Conservation (phyloP, 2,113 vertebrate species). For the Platysternon megacephalum region DNA sequence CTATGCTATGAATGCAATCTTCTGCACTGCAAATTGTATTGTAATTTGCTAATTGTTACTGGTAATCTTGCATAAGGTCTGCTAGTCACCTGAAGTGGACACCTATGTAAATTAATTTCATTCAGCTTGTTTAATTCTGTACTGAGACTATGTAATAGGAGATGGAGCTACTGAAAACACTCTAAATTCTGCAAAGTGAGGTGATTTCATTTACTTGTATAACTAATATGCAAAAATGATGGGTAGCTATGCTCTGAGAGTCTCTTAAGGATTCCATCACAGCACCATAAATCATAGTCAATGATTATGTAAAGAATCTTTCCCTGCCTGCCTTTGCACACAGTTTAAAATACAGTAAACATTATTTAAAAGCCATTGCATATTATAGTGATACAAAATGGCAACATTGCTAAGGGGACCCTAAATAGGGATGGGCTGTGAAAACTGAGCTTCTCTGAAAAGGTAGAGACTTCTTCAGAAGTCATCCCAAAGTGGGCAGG, state of each 20-base stretch:
- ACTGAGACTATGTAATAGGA: not conserved
- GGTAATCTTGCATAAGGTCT: conserved; percentile 11
- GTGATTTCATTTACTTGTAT: not conserved
- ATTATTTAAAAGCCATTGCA: not conserved
- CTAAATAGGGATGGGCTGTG: not conserved
- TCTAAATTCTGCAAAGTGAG: not conserved
- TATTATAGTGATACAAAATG: not conserved
- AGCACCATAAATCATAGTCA: not conserved
- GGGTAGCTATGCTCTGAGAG: not conserved
- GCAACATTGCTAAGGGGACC: not conserved
- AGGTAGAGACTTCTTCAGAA: accelerated
- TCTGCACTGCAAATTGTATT: conserved; percentile 2
- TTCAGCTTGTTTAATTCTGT: conserved; percentile 26
- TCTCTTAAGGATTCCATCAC: not conserved
- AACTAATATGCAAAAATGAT: not conserved
- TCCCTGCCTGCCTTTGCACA: not conserved
- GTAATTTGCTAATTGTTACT: not conserved
- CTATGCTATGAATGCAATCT: not conserved
- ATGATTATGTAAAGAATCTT: not conserved
- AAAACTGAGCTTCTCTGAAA: not conserved
- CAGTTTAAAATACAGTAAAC: not conserved
- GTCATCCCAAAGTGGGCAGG: not conserved
- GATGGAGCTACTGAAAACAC: not conserved
- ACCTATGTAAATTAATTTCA: conserved; percentile 20
- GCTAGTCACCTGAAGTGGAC: conserved; percentile 47